Evolutionary conservation across 2,113 vertebrate species (phyloP), one percentile per base, ranked within the genome.

Genomic region (Chascanopsetta lugubris): DNA sequence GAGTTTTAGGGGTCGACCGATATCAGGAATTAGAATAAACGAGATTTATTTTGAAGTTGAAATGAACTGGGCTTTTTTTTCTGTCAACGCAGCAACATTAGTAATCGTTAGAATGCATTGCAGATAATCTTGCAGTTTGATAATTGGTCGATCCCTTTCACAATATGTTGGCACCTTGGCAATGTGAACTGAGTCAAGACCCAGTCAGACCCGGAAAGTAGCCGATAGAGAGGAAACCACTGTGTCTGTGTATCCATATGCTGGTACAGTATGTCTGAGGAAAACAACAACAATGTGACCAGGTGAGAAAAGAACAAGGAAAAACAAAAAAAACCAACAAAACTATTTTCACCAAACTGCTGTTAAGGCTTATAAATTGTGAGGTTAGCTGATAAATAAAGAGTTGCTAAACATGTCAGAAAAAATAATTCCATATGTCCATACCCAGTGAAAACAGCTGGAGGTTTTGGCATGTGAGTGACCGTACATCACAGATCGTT

Each of bases 341-440:
- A n/a, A n/a, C n/a, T n/a, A n/a, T n/a, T 70, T 67, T 59, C 17
- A 61, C 56, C 47, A 21, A 36, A 46, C 56, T 54, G 68, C 58
- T 69, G 70, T 83, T 85, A 87, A 89, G 85, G 85, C 80, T 78
- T 58, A 48, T 59, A 24, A 79, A 50, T n/a, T 70, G 72, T 74
- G 68, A 88, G 67, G 55, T 77, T 55, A 34, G 47, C 46, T 1
- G 21, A 72, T 13, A 67, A 54, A 73, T 18, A 51, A 80, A 79
- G 18, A 47, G 30, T 56, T 30, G 29, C 56, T 62, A 64, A 12
- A 32, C n/a, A 58, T 46, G 47, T 47, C 21, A 29, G 60, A 49
- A n/a, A 62, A 13, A 32, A 45, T 48, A 47, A n/a, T n/a, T n/a
- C n/a, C n/a, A 45, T 42, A 25, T 32, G 12, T 49, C 36, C 3